Evolutionary conservation across 2,797 vertebrate species (phyloP).

Genomic region (Myripristis jacobus): DNA sequence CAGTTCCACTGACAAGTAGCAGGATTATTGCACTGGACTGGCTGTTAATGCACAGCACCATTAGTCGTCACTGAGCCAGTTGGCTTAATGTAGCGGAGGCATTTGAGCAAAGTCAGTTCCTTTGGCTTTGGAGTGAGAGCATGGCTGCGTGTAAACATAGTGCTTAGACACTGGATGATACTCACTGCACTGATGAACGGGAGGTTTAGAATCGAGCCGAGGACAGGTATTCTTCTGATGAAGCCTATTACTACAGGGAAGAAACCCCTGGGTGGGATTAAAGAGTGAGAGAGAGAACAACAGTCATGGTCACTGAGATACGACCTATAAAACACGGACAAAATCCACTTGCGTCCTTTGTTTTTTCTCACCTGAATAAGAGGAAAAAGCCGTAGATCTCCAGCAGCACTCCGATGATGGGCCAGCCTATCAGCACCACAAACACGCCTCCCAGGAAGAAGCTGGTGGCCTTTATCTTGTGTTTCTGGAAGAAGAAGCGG

Average conservation of each 20-base stretch:
- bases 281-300: not conserved
- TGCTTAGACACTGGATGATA: conserved; percentile 45
- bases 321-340: too few species aligned
- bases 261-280: conserved; percentile 87
- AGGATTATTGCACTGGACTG: not conserved
- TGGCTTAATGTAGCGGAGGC: conserved; percentile 19
- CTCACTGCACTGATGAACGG: conserved; percentile 97
- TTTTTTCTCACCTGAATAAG: conserved; percentile 90
- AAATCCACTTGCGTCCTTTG: too few species aligned
- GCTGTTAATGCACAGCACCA: not conserved
- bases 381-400: conserved; percentile 98
- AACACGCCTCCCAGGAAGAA: conserved; percentile 97
- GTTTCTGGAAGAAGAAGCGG: conserved; percentile 98
- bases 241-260: conserved; percentile 96
- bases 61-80: not conserved
- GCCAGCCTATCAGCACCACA: conserved; percentile 97
- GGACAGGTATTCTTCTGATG: conserved; percentile 95
- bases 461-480: conserved; percentile 96
- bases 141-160: conserved; percentile 24
- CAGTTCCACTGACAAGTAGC: not conserved
- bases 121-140: not conserved
- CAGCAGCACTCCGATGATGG: conserved; percentile 94
- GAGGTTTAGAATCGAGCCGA: conserved; percentile 94
- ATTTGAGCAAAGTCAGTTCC: conserved; percentile 28
- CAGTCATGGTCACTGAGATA: too few species aligned